Base-by-base conservation (phyloP, 2,888 invertebrate species). In the Acanthopleura granulata region DNA sequence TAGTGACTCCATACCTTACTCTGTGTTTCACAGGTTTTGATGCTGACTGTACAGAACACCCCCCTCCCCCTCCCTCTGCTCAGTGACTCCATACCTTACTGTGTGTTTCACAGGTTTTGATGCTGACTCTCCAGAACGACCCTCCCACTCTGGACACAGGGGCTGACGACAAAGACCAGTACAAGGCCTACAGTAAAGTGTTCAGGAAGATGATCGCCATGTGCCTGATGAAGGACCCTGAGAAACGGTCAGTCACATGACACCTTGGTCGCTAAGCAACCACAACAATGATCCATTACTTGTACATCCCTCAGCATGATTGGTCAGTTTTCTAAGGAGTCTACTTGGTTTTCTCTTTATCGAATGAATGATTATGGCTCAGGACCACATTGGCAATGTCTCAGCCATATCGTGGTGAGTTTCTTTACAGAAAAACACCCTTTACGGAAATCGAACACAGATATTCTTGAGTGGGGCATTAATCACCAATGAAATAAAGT, bases 101-200 rank as follows among this genome's bases (percentile, higher is more conserved):
- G 4, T 40, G 4, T 40, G 40, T 62, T 16, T 72, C 81, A 11
- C 80, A 92, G 92, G 93, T 99, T 73, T 92, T 99, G 75, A 98
- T 99, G 98, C 92, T 99, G 81, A 99, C 99, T 0, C 92, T 99
- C 77, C 98, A 99, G 91, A 99, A 99, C 88, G 99, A 99, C 87
- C 98, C 99, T 16, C 99, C 99, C 0, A 95, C 95, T 66, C 92
- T 99, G 84, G 99, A 99, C 87, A 97, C 98, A 0, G 94, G 95
- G 73, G 95, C 97, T 0, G 97, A 98, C 83, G 97, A 97, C 85
- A 98, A 97, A 90, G 98, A 99, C 89, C 99, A 99, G 91, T 99
- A 98, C 90, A 98, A 99, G 92, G 94, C 94, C 0, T 99, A 98
- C 88, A 98, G 99, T 40, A 99, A 98, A 92, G 96, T 97, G 73